Conservation (phyloP, 2,888 invertebrate species). For the Agriopis marginaria region DNA sequence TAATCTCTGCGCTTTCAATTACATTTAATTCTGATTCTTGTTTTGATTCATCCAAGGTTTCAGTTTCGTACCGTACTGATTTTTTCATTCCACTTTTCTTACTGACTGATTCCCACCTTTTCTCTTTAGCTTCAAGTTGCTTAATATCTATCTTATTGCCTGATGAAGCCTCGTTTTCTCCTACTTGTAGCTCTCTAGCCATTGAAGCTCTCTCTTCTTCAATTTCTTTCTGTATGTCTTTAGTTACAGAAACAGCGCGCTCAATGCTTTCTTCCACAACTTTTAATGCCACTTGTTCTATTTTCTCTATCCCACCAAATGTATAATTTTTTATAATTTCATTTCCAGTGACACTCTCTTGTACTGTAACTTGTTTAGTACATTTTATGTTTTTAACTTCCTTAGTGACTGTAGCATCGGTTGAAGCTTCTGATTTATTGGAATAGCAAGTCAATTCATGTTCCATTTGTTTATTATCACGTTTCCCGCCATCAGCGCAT, state of each 20-base stretch:
- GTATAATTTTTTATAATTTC: conserved; percentile 43
- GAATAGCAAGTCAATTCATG: conserved; percentile 16
- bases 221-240: conserved; percentile 71
- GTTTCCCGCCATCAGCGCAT: conserved; percentile 7
- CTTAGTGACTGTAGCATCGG: not conserved
- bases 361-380: conserved; percentile 31
- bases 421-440: conserved; percentile 9
- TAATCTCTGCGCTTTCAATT: conserved; percentile 8
- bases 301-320: conserved; percentile 58
- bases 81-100: conserved; percentile 4
- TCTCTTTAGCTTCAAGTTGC: conserved; percentile 27
- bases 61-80: conserved; percentile 5
- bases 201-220: conserved; percentile 53
- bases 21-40: conserved; percentile 20
- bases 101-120: conserved; percentile 27
- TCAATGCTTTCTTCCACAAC: conserved; percentile 73
- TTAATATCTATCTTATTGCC: conserved; percentile 12
- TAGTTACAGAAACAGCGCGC: conserved; percentile 68
- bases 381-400: conserved; percentile 6
- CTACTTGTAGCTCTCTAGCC: conserved; percentile 30
- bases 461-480: conserved; percentile 12
- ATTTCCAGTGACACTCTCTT: conserved; percentile 38
- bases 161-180: conserved; percentile 33
- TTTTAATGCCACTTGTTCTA: conserved; percentile 68
- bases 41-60: conserved; percentile 7